These are phyloP conservation scores for Nixonia krombeini DNA, from an alignment of 1,140 invertebrate species.

Conservation along the genomic window DNA sequence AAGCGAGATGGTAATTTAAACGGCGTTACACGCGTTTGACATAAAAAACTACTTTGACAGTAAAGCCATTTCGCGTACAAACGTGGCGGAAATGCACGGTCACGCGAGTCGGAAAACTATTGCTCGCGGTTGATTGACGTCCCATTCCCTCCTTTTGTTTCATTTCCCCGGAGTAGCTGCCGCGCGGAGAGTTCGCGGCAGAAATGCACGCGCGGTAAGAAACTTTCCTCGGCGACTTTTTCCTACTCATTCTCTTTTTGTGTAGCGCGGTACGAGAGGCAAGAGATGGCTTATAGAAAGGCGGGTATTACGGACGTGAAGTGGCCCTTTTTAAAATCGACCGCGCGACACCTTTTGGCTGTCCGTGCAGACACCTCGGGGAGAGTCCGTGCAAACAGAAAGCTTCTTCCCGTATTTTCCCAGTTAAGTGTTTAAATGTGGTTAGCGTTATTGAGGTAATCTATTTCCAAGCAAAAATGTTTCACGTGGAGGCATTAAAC, in stretches of 20 bases:
- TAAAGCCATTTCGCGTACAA: too few species aligned
- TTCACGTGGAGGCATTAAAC: too few species aligned
- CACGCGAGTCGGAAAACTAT: too few species aligned
- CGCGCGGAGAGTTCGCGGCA: slow-evolving; percentile 6
- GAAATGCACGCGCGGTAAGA: slow-evolving; percentile 11
- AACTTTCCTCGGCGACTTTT: slow-evolving; percentile 13
- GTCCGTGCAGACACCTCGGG: slow-evolving; percentile 2
- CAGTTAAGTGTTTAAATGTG: neutral
- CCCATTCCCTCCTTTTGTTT: neutral
- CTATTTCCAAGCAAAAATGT: neutral
- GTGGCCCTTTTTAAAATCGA: slow-evolving; percentile 19
- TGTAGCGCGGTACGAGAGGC: slow-evolving; percentile 19
- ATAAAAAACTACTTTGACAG: too few species aligned
- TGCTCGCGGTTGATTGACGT: slow-evolving; percentile 22
- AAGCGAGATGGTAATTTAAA: too few species aligned
- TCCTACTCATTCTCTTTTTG: slow-evolving; percentile 26
- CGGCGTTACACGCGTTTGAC: too few species aligned
- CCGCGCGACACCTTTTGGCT: slow-evolving; percentile 13
- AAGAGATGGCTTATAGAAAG: slow-evolving; percentile 28
- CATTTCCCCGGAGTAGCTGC: slow-evolving; percentile 1
- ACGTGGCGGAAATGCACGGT: too few species aligned
- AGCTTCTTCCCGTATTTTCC: slow-evolving; percentile 10
- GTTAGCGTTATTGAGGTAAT: neutral
- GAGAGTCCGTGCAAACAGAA: slow-evolving; percentile 15
- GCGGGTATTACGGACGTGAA: slow-evolving; percentile 15